Percentiles rank a stretch among this genome's conserved stretches.
Evolutionary conservation across 1,140 invertebrate species (phyloP).

Genomic region (Dysdera silvatica): DNA sequence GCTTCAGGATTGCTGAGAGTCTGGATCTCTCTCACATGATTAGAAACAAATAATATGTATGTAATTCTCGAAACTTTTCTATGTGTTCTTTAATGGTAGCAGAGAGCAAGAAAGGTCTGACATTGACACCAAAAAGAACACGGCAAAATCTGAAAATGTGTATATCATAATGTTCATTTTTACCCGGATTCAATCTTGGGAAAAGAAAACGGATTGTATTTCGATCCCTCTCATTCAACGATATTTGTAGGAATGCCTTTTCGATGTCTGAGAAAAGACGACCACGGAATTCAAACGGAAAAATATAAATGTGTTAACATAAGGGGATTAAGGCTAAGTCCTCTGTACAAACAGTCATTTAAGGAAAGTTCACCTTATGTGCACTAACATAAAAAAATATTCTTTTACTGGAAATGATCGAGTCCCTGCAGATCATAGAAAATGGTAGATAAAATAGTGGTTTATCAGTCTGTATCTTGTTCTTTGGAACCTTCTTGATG

Average conservation of each 20-base stretch:
- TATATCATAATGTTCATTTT: not conserved
- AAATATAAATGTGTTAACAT: too few species aligned
- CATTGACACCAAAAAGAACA: conserved; percentile 1
- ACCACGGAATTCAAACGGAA: conserved; percentile 18
- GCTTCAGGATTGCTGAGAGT: too few species aligned
- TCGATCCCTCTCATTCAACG: conserved; percentile 6
- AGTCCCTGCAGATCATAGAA: not conserved
- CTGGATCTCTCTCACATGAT: too few species aligned
- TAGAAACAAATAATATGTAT: too few species aligned
- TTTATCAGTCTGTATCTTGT: not conserved
- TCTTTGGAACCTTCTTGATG: not conserved
- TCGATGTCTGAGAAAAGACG: conserved; percentile 22
- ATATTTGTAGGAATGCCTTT: conserved; percentile 25
- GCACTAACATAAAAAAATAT: conserved; percentile 14
- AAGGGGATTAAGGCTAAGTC: not conserved
- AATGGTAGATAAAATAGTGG: not conserved
- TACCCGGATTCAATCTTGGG: not conserved
- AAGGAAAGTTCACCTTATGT: conserved; percentile 14
- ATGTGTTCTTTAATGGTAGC: not conserved
- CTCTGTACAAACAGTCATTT: conserved; percentile 22
- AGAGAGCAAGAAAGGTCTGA: not conserved
- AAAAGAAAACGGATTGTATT: conserved; percentile 3
- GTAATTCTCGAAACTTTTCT: not conserved
- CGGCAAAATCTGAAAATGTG: not conserved
- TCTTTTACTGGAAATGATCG: conserved; percentile 1